phyloP scores from a whole-genome alignment of 2,113 vertebrate species.

The Mesitornis unicolor region DNA sequence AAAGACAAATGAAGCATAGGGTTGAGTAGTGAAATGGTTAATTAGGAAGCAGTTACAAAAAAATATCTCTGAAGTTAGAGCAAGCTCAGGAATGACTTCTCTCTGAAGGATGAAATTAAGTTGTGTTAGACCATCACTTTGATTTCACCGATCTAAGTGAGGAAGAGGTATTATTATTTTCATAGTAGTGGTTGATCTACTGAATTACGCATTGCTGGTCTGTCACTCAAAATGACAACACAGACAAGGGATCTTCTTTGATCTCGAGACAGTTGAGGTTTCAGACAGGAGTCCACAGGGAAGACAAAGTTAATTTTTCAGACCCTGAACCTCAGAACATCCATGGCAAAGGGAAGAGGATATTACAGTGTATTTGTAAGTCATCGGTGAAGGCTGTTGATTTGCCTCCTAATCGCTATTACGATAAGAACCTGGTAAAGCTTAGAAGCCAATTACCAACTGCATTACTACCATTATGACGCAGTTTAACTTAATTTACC shows the following conservation, averaged over 20 bases:
- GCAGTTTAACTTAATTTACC: slow-evolving; percentile 18
- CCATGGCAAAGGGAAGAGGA: background rate
- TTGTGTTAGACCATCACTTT: slow-evolving; percentile 70
- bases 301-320: slow-evolving; percentile 37
- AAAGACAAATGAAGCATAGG: background rate
- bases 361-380: background rate
- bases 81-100: slow-evolving; percentile 48
- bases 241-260: slow-evolving; percentile 63
- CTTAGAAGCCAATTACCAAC: slow-evolving; percentile 14
- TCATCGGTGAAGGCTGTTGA: background rate
- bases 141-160: slow-evolving; percentile 70
- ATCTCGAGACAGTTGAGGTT: slow-evolving; percentile 63
- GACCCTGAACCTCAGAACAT: background rate
- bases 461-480: background rate
- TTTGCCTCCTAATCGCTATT: slow-evolving; percentile 7
- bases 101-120: slow-evolving; percentile 72
- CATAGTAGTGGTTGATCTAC: slow-evolving; percentile 52
- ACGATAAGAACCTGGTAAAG: background rate
- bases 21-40: slow-evolving; percentile 48
- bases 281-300: slow-evolving; percentile 35
- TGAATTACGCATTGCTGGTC: slow-evolving; percentile 50
- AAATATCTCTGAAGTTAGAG: slow-evolving; percentile 43
- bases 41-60: slow-evolving; percentile 18
- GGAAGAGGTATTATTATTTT: slow-evolving; percentile 72
- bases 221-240: slow-evolving; percentile 74